Base-by-base conservation (phyloP, 2,888 invertebrate genomes). In the Pseudococcus viburni region DNA sequence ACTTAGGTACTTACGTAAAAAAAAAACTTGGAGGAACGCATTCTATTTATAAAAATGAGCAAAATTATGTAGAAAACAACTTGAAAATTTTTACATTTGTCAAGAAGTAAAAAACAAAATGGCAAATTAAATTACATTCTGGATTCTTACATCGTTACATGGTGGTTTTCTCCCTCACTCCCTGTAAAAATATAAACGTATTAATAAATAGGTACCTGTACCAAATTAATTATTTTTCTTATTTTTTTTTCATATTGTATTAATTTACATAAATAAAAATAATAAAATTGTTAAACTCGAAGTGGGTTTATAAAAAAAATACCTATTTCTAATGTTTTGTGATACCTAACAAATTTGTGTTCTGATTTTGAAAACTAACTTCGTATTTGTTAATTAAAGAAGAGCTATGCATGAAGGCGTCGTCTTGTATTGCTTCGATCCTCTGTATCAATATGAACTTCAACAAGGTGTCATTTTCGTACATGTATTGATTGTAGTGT, bases 401-500 rank as follows among this genome's bases (percentile, higher is more conserved):
- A 19, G 88, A 88, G 17, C 88, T 80, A 83, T 88, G 88, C 77
- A 48, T 88, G 33, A 80, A 88, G 7, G 88, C 88, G 83, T 88
- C 88, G 59, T 88, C 88, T 55, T 88, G 88, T 73, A 88, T 88
- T 12, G 88, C 48, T 55, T 88, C 88, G 83, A 88, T 88, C 48
- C 88, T 80, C 33, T 88, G 88, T 39, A 88, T 88, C 9, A 88
- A 42, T 39, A 88, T 88, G 42, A 88, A 88, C 83, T 88, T 88
- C 26, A 88, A 77, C 51, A 88, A 59, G 17, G 88, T 88, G 55
- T 88, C 88, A 26, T 88, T 88, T 83, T 88, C 88, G 39, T 88
- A 88, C 88, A 83, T 88, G 77, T 88, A 88, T 39, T 88, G 88
- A 80, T 88, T 88, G 51, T 83, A 88, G n/a, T 88, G 88, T 39